phyloP scores from a whole-genome alignment of 2,797 vertebrate species.

The Todus mexicanus region DNA sequence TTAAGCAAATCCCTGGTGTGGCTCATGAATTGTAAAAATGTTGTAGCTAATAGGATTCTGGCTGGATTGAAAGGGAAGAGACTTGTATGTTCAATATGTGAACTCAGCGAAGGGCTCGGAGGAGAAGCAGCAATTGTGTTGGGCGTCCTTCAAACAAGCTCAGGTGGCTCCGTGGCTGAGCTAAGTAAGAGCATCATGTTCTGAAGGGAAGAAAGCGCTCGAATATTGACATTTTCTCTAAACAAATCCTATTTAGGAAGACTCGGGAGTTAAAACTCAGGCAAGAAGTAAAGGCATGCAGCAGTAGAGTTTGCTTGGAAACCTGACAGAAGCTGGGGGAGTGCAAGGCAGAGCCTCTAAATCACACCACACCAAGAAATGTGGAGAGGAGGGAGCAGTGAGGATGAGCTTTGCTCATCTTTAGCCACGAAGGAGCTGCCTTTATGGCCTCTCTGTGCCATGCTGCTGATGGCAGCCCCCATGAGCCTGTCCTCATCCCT shows the following conservation, averaged over 20 bases:
- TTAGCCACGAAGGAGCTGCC: accelerated
- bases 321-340: not conserved
- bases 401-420: not conserved
- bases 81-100: not conserved
- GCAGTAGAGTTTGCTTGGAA: not conserved
- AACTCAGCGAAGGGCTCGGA: not conserved
- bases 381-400: not conserved
- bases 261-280: not conserved
- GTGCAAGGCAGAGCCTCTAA: not conserved
- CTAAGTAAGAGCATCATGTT: not conserved
- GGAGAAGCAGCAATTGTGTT: not conserved
- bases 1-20: not conserved
- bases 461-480: not conserved
- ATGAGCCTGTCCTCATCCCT: not conserved
- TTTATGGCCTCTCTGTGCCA: not conserved
- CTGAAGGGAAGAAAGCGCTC: not conserved
- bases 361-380: accelerated
- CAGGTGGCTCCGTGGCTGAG: not conserved
- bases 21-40: not conserved
- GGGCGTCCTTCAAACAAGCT: not conserved
- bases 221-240: not conserved
- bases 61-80: not conserved
- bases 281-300: not conserved
- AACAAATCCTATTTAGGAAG: not conserved
- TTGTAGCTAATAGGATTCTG: constrained; percentile 2